Percentiles rank a stretch among this genome's conserved stretches.
phyloP scores from a whole-genome alignment of 92 coral and sea anemone genomes.

The Siderastrea siderea region DNA sequence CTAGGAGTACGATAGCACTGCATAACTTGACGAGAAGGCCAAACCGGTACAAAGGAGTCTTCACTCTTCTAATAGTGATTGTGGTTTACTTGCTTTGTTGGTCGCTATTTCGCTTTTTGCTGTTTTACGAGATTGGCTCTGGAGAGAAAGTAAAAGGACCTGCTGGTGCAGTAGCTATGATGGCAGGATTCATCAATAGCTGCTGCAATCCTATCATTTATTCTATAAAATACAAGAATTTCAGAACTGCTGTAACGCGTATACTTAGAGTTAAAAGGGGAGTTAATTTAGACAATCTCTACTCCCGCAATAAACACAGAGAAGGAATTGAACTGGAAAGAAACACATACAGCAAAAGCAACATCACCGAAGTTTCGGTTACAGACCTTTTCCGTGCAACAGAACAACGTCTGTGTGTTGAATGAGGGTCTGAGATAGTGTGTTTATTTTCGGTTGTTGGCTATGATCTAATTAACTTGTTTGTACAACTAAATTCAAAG shows the following conservation, averaged over 20 bases:
- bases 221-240: conserved; percentile 78
- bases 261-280: neutral
- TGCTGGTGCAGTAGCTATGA: conserved; percentile 74
- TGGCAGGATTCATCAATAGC: conserved; percentile 79
- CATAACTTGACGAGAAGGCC: conserved; percentile 6
- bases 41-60: conserved; percentile 69
- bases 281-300: neutral
- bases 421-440: neutral
- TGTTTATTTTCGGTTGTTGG: too few relatives aligned
- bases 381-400: neutral
- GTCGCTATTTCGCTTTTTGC: conserved; percentile 89
- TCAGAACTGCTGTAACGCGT: conserved; percentile 65
- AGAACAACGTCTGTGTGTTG: neutral
- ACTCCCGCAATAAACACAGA: neutral
- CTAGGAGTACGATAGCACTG: neutral
- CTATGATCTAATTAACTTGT: too few relatives aligned
- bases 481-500: too few relatives aligned
- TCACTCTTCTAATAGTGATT: conserved; percentile 71
- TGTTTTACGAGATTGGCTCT: conserved; percentile 78
- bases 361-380: neutral
- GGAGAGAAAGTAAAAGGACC: conserved; percentile 67
- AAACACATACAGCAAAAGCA: neutral
- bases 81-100: conserved; percentile 83
- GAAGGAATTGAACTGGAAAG: neutral
- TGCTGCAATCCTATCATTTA: conserved; percentile 90